A percentile compares a stretch with the other conserved stretches of the same genome.
These are phyloP conservation scores for Cotesia typhae DNA, from an alignment of 1,140 invertebrate species.

Conservation along the genomic window DNA sequence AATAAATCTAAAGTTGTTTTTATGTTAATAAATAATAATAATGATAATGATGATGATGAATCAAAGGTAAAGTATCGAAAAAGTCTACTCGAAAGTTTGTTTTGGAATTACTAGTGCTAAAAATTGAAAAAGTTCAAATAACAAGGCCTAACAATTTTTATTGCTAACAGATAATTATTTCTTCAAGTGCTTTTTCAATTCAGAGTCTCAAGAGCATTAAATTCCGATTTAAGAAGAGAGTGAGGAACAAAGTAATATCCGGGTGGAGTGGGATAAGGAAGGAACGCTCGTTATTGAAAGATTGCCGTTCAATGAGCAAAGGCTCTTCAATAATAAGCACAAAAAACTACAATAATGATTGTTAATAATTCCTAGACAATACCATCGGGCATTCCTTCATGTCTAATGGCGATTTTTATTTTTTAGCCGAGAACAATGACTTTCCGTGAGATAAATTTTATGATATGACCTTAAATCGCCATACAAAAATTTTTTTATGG, in stretches of 20 bases:
- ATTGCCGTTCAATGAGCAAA: constrained; percentile 11
- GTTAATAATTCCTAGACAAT: constrained; percentile 14
- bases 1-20: too few species aligned
- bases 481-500: too few species aligned
- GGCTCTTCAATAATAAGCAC: constrained; percentile 9
- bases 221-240: constrained; percentile 9
- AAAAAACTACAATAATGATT: constrained; percentile 1
- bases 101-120: not conserved
- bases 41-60: not conserved
- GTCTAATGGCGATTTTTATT: too few species aligned
- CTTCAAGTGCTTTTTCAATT: constrained; percentile 25
- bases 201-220: constrained; percentile 27
- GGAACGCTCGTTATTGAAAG: constrained; percentile 23
- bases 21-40: not conserved
- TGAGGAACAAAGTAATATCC: constrained; percentile 5
- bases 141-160: constrained; percentile 16
- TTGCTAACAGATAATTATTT: constrained; percentile 32
- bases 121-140: not conserved
- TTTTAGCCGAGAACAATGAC: too few species aligned
- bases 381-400: not conserved
- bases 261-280: not conserved
- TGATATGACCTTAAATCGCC: too few species aligned
- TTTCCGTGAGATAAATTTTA: too few species aligned
- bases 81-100: not conserved
- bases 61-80: not conserved